These are phyloP conservation scores for Esox niger DNA, from an alignment of 2,113 vertebrate species.

Conservation along the genomic window DNA sequence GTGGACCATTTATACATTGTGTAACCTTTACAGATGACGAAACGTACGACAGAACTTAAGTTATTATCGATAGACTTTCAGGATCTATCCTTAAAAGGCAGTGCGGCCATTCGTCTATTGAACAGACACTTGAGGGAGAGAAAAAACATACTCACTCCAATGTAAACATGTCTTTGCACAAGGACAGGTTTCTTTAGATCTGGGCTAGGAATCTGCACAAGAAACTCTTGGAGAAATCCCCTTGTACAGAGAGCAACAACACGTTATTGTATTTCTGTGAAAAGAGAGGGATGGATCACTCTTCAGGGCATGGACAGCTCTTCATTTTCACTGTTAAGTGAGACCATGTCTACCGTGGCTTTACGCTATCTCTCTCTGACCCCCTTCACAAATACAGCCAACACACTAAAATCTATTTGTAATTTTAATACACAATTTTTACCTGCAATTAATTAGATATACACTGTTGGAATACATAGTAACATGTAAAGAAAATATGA, in stretches of 20 bases:
- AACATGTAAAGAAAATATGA: no score
- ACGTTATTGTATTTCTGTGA: constrained; percentile 40
- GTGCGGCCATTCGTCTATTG: constrained; percentile 59
- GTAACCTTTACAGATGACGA: no score
- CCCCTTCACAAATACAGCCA: background rate
- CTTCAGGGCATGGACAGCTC: constrained; percentile 6
- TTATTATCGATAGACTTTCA: constrained; percentile 50
- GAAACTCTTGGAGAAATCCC: constrained; percentile 21
- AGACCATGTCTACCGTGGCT: constrained; percentile 27
- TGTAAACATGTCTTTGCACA: constrained; percentile 68
- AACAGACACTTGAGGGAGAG: constrained; percentile 58
- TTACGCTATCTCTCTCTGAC: background rate
- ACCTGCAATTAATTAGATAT: no score
- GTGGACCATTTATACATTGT: no score
- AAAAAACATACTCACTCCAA: constrained; percentile 59
- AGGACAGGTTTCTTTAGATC: constrained; percentile 49
- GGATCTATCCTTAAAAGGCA: constrained; percentile 73
- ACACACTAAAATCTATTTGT: no score
- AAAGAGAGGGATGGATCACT: constrained; percentile 26
- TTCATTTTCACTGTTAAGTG: constrained; percentile 29
- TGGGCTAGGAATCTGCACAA: constrained; percentile 30
- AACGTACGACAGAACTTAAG: no score
- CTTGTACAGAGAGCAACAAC: constrained; percentile 7
- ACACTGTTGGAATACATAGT: no score
- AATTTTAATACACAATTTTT: no score